Evolutionary conservation across 1,140 invertebrate species (phyloP).

Genomic region (Hirudo medicinalis): DNA sequence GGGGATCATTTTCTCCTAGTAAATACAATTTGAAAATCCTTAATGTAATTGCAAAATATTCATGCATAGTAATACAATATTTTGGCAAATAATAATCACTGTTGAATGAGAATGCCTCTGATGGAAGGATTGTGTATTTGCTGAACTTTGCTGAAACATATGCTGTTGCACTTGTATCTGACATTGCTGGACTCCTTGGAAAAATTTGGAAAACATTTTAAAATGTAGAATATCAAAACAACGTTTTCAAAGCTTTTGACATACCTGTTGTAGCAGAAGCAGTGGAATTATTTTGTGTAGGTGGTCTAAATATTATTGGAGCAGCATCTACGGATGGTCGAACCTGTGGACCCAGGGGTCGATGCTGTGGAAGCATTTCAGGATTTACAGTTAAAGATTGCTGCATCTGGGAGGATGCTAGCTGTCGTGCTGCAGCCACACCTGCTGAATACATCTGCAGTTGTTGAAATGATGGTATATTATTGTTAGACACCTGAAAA

Average conservation of each 20-base stretch:
- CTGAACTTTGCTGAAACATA: background rate
- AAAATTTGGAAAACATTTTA: too few relatives aligned
- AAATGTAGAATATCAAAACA: too few relatives aligned
- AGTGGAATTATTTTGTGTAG: too few relatives aligned
- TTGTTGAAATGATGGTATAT: slow-evolving; percentile 12
- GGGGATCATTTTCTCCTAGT: too few relatives aligned
- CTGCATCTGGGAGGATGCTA: slow-evolving; percentile 5
- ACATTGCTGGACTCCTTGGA: too few relatives aligned
- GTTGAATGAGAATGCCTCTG: too few relatives aligned
- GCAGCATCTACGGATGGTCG: background rate
- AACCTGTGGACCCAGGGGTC: slow-evolving; percentile 14
- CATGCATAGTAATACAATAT: too few relatives aligned
- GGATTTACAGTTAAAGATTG: background rate
- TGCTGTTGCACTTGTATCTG: background rate
- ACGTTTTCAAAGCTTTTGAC: too few relatives aligned
- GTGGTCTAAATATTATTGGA: background rate
- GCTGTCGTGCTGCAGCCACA: slow-evolving; percentile 10
- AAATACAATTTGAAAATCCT: too few relatives aligned
- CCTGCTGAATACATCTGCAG: slow-evolving; percentile 14
- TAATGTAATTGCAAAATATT: too few relatives aligned
- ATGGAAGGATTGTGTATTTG: background rate
- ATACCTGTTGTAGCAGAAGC: too few relatives aligned
- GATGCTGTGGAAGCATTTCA: slow-evolving; percentile 16
- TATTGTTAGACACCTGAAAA: background rate
- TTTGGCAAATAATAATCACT: too few relatives aligned